phyloP scores from a whole-genome alignment of 2,113 vertebrate species.

The Melanerpes aurifrons region DNA sequence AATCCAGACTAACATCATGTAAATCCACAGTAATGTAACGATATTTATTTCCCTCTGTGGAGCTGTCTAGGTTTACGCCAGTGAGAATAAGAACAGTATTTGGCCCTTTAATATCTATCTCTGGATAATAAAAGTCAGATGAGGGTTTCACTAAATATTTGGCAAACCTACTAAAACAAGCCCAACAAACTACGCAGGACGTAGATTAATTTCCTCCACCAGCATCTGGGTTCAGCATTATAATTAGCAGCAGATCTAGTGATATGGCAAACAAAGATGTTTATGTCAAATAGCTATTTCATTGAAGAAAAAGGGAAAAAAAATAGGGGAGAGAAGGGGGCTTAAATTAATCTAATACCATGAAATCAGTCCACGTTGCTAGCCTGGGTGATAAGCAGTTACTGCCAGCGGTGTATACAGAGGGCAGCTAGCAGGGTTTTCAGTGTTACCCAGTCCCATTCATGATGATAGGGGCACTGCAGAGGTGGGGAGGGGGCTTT shows the following conservation, averaged over 20 bases:
- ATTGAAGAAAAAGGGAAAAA: background rate
- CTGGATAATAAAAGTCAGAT: constrained; percentile 66
- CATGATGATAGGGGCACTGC: background rate
- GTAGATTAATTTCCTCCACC: constrained; percentile 69
- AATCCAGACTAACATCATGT: background rate
- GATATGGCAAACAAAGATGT: constrained; percentile 69
- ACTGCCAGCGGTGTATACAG: constrained; percentile 27
- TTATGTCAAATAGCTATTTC: constrained; percentile 66
- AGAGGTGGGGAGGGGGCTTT: background rate
- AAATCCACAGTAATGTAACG: constrained; percentile 25
- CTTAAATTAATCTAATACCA: constrained; percentile 29
- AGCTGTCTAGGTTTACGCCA: constrained; percentile 54
- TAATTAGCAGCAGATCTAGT: constrained; percentile 72
- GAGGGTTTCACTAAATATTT: constrained; percentile 67
- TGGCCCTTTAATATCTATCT: constrained; percentile 61
- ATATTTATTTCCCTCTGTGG: constrained; percentile 30
- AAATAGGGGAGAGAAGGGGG: background rate
- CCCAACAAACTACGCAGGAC: constrained; percentile 62
- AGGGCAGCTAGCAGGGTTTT: background rate
- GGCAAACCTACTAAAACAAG: constrained; percentile 69
- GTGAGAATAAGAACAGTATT: constrained; percentile 48
- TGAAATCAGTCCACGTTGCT: constrained; percentile 35
- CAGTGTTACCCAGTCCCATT: background rate
- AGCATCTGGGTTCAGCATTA: constrained; percentile 70
- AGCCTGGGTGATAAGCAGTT: constrained; percentile 18